These are phyloP conservation scores for Pyrochroa serraticornis DNA, from an alignment of 2,888 invertebrate species.

Conservation along the genomic window DNA sequence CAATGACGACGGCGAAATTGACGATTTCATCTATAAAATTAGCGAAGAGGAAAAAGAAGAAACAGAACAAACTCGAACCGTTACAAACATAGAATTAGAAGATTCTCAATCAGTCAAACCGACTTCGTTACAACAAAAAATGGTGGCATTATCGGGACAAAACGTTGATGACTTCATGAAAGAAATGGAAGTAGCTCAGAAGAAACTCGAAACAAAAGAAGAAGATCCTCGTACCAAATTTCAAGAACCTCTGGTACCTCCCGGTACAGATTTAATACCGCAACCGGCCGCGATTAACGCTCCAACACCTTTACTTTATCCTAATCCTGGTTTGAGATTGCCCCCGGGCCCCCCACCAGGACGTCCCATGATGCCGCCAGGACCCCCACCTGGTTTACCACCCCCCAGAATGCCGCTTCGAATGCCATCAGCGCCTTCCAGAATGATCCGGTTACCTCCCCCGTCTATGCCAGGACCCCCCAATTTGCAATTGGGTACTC, in stretches of 20 bases:
- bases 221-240: slow-evolving; percentile 38
- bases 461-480: slow-evolving; percentile 31
- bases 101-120: slow-evolving; percentile 61
- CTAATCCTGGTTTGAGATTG: slow-evolving; percentile 46
- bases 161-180: slow-evolving; percentile 93
- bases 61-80: slow-evolving; percentile 37
- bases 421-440: slow-evolving; percentile 62
- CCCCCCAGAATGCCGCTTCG: slow-evolving; percentile 64
- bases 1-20: slow-evolving; percentile 67
- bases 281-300: slow-evolving; percentile 39
- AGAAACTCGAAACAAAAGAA: slow-evolving; percentile 64
- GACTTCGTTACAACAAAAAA: slow-evolving; percentile 81
- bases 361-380: slow-evolving; percentile 59
- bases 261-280: slow-evolving; percentile 49
- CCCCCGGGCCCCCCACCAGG: slow-evolving; percentile 64
- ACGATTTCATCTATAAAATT: slow-evolving; percentile 48
- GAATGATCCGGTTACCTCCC: slow-evolving; percentile 51
- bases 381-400: slow-evolving; percentile 63
- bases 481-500: slow-evolving; percentile 55
- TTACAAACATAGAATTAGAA: slow-evolving; percentile 25
- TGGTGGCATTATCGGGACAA: slow-evolving; percentile 88
- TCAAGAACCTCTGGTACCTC: slow-evolving; percentile 49
- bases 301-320: slow-evolving; percentile 56
- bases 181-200: slow-evolving; percentile 87
- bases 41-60: slow-evolving; percentile 45